A percentile compares a stretch with the other conserved stretches of the same genome.
phyloP scores from a whole-genome alignment of 2,888 invertebrate species.

The Steinernema scapterisci region DNA sequence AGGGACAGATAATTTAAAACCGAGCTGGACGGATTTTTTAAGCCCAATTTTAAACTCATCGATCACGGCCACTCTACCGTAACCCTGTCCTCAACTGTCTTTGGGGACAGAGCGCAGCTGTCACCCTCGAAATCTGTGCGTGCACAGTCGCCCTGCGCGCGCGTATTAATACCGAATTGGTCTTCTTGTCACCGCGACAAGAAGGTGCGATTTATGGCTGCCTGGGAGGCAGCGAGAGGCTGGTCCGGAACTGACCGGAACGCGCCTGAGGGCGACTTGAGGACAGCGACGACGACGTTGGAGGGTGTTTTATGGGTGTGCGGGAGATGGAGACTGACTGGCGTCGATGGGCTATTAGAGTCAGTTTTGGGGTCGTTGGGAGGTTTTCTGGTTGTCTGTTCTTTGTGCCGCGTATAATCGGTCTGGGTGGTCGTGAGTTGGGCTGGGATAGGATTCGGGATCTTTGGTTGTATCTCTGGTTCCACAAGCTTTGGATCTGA shows the following conservation, averaged over 20 bases:
- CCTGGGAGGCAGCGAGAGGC: neutral
- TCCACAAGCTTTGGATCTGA: too few species aligned
- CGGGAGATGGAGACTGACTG: neutral
- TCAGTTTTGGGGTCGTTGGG: neutral
- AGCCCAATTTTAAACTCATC: constrained; percentile 4
- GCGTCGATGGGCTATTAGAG: neutral
- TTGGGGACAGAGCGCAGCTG: too few species aligned
- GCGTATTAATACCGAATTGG: constrained; percentile 21
- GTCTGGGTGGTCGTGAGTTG: too few species aligned
- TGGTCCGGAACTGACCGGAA: too few species aligned
- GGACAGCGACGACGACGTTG: neutral
- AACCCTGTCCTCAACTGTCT: neutral
- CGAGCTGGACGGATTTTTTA: constrained; percentile 4
- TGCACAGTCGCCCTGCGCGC: neutral
- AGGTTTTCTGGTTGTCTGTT: neutral
- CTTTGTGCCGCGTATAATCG: too few species aligned
- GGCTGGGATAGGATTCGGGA: too few species aligned
- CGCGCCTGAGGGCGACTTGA: neutral
- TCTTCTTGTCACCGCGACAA: neutral
- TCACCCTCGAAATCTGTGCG: neutral
- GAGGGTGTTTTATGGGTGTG: neutral
- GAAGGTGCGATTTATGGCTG: constrained; percentile 21
- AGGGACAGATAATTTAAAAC: constrained; percentile 20
- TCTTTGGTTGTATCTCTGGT: too few species aligned
- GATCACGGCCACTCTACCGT: constrained; percentile 13